Evolutionary conservation across 2,797 vertebrate genomes (phyloP), one percentile per base, ranked within the genome.

Genomic region (Zalophus californianus): DNA sequence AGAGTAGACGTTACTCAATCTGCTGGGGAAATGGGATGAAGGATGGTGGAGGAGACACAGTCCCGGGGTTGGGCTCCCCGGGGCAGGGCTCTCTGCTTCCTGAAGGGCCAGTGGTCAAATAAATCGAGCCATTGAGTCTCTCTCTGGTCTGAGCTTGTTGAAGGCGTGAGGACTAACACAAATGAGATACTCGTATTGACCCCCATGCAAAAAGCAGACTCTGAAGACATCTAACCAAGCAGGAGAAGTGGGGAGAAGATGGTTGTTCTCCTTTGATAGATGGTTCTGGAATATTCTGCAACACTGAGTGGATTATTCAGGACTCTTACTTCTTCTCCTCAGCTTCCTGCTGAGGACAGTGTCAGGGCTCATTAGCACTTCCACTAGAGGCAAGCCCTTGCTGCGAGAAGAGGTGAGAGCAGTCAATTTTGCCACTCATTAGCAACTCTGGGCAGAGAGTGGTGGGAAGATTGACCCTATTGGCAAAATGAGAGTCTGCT

Each of bases 371-470:
- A 98, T 98, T 98, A 98, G 97, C 98, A 98, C 97, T 90, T 97
- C 72, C 82, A 48, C 91, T 15, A 92, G 97, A 96, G 94, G 90
- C n/a, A 4, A 97, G 93, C 72, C 78, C 97, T 96, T 85, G 94
- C 94, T 86, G 90, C 7, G 82, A 95, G 82, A 86, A 89, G 97
- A 98, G 92, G 97, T 95, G 97, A 98, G 87, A 98, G 95, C 95
- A 97, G 97, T 98, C 98, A 79, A 98, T 98, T 98, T 96, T 56
- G 27, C 82, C 64, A 50, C 96, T 98, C 97, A 97, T 98, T 98
- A 98, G 96, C 97, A 73, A 86, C 94, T 97, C 86, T 18, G 82
- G 84, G 62, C 96, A 89, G 96, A 73, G 66, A 79, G 89, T 68
- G 54, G 90, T 92, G 87, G 95, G 85, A 82, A 97, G 97, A 97